Percentiles rank a stretch among this genome's conserved stretches.
phyloP scores from a whole-genome alignment of 1,140 invertebrate species.

The Laodelphax striatellus region DNA sequence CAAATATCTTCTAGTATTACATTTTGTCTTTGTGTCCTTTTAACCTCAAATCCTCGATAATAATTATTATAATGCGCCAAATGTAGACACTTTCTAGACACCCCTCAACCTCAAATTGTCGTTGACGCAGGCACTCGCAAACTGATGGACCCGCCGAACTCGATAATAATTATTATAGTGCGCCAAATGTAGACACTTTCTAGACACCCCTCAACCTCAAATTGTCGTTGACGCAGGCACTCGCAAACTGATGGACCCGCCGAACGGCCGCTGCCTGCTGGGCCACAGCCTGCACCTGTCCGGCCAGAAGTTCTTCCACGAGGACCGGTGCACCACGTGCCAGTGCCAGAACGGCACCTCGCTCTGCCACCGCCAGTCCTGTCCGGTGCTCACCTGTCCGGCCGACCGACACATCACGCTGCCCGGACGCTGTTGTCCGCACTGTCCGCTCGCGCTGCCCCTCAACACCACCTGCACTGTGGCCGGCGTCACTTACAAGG shows the following conservation, averaged over 20 bases:
- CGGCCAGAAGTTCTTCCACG: constrained; percentile 45
- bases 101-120: too few relatives aligned
- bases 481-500: constrained; percentile 50
- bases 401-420: constrained; percentile 49
- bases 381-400: constrained; percentile 70
- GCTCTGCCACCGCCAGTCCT: constrained; percentile 62
- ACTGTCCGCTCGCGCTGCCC: constrained; percentile 37
- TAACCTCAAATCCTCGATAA: too few relatives aligned
- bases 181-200: too few relatives aligned
- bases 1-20: too few relatives aligned
- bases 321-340: constrained; percentile 77
- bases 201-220: too few relatives aligned
- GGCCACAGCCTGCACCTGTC: constrained; percentile 49
- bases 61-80: too few relatives aligned
- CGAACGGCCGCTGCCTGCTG: constrained; percentile 53
- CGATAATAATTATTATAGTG: too few relatives aligned
- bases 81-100: too few relatives aligned
- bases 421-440: constrained; percentile 63
- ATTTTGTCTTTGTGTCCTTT: too few relatives aligned
- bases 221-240: too few relatives aligned
- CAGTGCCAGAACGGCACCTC: constrained; percentile 64
- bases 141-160: constrained; percentile 33
- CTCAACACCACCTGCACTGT: constrained; percentile 46
- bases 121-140: constrained; percentile 31
- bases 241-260: constrained; percentile 30